These are phyloP conservation scores for Catharus minimus DNA, from an alignment of 2,113 vertebrate species.

Conservation along the genomic window DNA sequence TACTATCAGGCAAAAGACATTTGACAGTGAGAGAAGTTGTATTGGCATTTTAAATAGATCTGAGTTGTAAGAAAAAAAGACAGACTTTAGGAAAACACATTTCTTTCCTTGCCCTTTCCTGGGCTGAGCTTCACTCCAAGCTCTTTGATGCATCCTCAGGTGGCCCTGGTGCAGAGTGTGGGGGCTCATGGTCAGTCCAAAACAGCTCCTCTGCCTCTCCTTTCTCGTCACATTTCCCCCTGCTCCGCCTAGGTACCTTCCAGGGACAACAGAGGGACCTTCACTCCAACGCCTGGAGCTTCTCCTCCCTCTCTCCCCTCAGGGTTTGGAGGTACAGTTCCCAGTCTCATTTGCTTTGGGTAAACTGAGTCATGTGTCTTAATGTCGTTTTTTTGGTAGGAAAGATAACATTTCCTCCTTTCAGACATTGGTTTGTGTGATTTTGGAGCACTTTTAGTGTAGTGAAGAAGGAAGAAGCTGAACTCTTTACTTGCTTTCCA, in stretches of 20 bases:
- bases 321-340: not conserved
- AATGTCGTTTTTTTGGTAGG: not conserved
- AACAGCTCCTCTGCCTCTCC: too few relatives aligned
- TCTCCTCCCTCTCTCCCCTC: not conserved
- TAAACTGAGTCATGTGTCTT: not conserved
- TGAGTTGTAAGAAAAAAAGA: not conserved
- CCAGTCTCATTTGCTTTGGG: not conserved
- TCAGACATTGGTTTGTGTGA: accelerated
- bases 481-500: not conserved
- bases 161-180: not conserved
- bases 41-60: not conserved
- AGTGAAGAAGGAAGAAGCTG: not conserved
- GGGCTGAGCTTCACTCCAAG: too few relatives aligned
- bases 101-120: not conserved
- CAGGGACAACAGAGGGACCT: not conserved
- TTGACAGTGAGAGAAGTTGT: not conserved
- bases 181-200: accelerated
- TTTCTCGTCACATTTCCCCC: not conserved
- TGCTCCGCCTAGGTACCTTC: not conserved
- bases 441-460: not conserved
- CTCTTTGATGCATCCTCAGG: accelerated
- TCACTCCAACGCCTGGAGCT: accelerated
- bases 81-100: not conserved
- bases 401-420: not conserved
- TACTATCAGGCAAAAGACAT: not conserved